Evolutionary conservation across 2,888 invertebrate species (phyloP).

Genomic region (Amiota mariae): DNA sequence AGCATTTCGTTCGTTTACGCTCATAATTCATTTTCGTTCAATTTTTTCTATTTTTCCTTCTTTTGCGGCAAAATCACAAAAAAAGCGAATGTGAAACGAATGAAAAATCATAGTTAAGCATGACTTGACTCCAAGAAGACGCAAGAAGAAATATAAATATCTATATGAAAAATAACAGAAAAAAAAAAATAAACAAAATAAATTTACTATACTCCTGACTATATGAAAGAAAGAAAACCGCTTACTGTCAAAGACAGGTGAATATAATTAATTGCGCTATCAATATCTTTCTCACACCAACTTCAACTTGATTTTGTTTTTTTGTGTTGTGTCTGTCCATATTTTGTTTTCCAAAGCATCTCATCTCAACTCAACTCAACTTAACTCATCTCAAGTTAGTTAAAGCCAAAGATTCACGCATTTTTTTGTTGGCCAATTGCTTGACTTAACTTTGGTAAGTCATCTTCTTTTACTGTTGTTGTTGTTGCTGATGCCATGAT

Average conservation of each 20-base stretch:
- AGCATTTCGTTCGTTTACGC: slow-evolving; percentile 16
- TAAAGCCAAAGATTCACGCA: slow-evolving; percentile 3
- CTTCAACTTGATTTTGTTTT: slow-evolving; percentile 6
- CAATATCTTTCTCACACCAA: slow-evolving; percentile 52
- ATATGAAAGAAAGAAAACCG: slow-evolving; percentile 58
- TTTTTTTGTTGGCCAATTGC: background rate
- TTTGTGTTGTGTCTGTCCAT: background rate
- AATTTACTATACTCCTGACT: too few relatives aligned
- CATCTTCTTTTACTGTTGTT: slow-evolving; percentile 35
- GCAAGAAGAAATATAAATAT: too few relatives aligned
- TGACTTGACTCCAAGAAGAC: too few relatives aligned
- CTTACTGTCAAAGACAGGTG: slow-evolving; percentile 65
- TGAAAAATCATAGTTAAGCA: too few relatives aligned
- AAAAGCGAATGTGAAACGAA: too few relatives aligned
- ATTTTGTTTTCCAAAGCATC: background rate
- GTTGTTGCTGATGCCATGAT: slow-evolving; percentile 41
- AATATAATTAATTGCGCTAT: slow-evolving; percentile 68
- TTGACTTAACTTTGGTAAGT: too few relatives aligned
- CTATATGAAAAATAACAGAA: background rate
- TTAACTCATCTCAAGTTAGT: background rate
- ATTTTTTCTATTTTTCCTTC: background rate
- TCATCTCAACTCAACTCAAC: background rate
- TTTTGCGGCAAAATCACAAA: slow-evolving; percentile 15
- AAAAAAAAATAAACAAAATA: background rate
- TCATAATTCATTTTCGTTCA: slow-evolving; percentile 26